Percentiles rank a stretch among this genome's conserved stretches.
Conservation (phyloP, 1,140 invertebrate genomes). For the Nylanderia fulva region DNA sequence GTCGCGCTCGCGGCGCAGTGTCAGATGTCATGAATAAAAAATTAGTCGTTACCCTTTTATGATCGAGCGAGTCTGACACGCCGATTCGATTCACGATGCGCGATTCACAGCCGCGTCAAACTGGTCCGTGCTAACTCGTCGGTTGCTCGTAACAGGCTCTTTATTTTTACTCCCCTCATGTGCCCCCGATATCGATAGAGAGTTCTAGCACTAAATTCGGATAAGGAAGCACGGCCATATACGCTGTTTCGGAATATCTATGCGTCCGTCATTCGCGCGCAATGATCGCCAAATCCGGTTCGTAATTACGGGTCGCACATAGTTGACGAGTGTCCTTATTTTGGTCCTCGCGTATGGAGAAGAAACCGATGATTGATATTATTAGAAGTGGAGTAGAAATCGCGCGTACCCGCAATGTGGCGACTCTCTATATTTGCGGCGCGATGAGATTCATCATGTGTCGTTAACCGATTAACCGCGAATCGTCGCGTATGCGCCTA, state of each 20-base stretch:
- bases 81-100: conserved; percentile 38
- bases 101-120: conserved; percentile 15
- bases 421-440: conserved; percentile 27
- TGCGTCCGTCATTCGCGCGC: not conserved
- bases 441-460: conserved; percentile 22
- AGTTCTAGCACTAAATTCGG: conserved; percentile 35
- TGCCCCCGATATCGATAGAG: conserved; percentile 31
- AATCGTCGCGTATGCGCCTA: conserved; percentile 14
- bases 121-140: conserved; percentile 25
- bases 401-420: not conserved
- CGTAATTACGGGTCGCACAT: not conserved
- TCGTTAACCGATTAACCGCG: conserved; percentile 54
- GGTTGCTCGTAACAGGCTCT: conserved; percentile 42
- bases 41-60: conserved; percentile 29
- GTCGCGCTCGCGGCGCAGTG: not conserved
- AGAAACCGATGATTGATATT: conserved; percentile 18
- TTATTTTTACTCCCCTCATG: conserved; percentile 52
- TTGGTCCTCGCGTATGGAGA: not conserved
- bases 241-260: not conserved
- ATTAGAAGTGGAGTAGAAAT: conserved; percentile 26
- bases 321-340: conserved; percentile 1
- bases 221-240: conserved; percentile 41
- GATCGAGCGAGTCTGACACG: conserved; percentile 23
- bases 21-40: conserved; percentile 48
- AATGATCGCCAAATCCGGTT: not conserved